Evolutionary conservation across 1,140 invertebrate species (phyloP).

Genomic region (Bombus superbus): DNA sequence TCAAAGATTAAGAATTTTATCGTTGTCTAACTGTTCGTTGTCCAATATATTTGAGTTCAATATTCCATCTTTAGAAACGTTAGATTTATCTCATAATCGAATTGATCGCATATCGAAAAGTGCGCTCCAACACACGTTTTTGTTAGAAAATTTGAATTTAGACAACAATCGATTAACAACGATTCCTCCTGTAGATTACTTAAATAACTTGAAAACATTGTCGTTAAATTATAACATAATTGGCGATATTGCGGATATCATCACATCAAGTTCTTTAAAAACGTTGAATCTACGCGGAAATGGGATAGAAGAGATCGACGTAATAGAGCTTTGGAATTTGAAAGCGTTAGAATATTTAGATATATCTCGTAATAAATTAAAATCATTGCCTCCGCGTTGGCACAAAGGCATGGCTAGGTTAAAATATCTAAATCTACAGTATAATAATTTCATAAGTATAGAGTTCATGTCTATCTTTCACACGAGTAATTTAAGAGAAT

Average conservation of each 20-base stretch:
- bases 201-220: neutral
- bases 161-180: slow-evolving; percentile 16
- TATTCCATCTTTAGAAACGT: neutral
- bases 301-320: neutral
- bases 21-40: neutral
- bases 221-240: slow-evolving; percentile 45
- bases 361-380: slow-evolving; percentile 42
- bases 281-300: slow-evolving; percentile 47
- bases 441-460: slow-evolving; percentile 26
- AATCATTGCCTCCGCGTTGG: slow-evolving; percentile 16
- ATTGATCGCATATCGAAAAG: fast-evolving
- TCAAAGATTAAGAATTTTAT: neutral
- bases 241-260: neutral
- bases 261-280: neutral
- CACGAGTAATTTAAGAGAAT: neutral
- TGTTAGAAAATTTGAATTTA: slow-evolving; percentile 31
- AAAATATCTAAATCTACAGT: slow-evolving; percentile 29
- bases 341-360: slow-evolving; percentile 33
- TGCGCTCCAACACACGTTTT: neutral
- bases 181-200: neutral
- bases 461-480: neutral
- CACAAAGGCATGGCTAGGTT: neutral
- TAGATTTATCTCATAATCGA: slow-evolving; percentile 36
- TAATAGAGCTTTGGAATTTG: neutral
- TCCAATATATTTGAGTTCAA: fast-evolving